Conservation (phyloP, 1,140 invertebrate species). For the Chironomus tepperi region DNA sequence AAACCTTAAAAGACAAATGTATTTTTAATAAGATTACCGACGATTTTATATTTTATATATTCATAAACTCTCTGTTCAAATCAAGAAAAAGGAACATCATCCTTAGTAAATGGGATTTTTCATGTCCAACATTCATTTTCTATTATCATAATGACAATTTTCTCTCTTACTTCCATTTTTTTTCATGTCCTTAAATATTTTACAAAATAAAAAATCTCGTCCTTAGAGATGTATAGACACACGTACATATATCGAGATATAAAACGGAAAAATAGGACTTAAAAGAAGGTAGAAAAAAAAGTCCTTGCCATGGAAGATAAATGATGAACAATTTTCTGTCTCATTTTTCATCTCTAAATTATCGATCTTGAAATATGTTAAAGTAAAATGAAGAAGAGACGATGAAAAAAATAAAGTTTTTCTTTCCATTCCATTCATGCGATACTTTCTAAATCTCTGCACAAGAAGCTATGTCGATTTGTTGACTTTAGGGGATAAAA, state of each 20-base stretch:
- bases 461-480: background rate
- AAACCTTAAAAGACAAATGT: too few relatives aligned
- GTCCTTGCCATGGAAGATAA: background rate
- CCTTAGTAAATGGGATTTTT: background rate
- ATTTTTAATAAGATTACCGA: too few relatives aligned
- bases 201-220: background rate
- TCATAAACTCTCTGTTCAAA: too few relatives aligned
- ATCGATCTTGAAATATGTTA: background rate
- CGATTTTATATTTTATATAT: too few relatives aligned
- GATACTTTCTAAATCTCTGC: background rate
- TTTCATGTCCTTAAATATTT: too few relatives aligned
- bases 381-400: too few relatives aligned
- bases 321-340: background rate
- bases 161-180: too few relatives aligned
- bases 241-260: too few relatives aligned
- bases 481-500: constrained; percentile 11
- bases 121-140: constrained; percentile 6
- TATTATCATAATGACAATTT: background rate
- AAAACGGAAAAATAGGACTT: background rate
- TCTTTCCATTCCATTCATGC: background rate
- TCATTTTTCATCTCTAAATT: constrained; percentile 3
- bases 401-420: background rate
- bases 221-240: background rate
- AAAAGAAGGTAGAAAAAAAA: background rate
- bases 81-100: background rate